Evolutionary conservation across 2,113 vertebrate genomes (phyloP).

Genomic region (Centrocercus urophasianus): DNA sequence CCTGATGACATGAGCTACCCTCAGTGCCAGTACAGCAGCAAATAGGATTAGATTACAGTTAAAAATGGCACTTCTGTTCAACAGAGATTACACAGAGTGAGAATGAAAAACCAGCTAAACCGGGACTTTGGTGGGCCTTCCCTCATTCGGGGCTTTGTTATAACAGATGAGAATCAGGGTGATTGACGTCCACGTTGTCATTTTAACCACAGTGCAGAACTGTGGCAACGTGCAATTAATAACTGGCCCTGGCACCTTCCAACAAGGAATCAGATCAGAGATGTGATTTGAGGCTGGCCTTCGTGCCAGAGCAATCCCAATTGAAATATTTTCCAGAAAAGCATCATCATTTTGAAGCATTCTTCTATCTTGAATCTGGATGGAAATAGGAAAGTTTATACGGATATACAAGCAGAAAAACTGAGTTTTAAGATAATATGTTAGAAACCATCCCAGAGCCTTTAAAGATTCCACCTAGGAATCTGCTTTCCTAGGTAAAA

Average conservation of each 20-base stretch:
- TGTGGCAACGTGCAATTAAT: conserved; percentile 24
- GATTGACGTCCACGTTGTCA: conserved; percentile 23
- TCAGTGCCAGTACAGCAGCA: background rate
- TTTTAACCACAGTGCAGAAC: conserved; percentile 29
- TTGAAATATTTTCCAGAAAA: background rate
- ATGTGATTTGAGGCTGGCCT: background rate
- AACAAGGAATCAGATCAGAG: background rate
- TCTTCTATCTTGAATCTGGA: background rate
- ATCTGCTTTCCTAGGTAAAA: background rate
- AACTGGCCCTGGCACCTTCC: background rate
- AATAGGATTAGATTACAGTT: conserved; percentile 28
- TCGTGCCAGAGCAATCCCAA: background rate
- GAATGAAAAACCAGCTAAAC: conserved; percentile 32
- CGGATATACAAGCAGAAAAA: background rate
- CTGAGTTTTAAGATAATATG: background rate
- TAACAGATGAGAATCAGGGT: conserved; percentile 44
- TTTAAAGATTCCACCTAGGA: background rate
- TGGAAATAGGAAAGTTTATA: background rate
- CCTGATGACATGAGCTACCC: conserved; percentile 48
- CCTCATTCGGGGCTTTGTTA: background rate
- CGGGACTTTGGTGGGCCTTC: background rate
- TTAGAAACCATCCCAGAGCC: background rate
- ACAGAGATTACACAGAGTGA: conserved; percentile 20
- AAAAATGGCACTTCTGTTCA: conserved; percentile 46
- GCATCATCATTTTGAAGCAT: background rate